A percentile compares a stretch with the other conserved stretches of the same genome.
Conservation (phyloP, 2,797 vertebrate genomes). For the Sebastes flavidus region DNA sequence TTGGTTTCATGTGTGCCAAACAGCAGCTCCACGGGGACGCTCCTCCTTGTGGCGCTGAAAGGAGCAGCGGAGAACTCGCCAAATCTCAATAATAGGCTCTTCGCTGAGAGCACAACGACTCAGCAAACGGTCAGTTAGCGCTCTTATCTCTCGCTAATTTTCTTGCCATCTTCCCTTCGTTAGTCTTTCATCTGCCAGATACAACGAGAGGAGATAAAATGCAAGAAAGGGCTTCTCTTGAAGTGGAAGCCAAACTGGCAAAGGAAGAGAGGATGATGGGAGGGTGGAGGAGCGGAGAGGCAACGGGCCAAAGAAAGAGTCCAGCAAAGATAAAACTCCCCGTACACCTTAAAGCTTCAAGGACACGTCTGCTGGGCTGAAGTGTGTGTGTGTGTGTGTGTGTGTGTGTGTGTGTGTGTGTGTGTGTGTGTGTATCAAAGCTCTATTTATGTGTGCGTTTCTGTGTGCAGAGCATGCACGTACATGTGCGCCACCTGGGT, state of each 20-base stretch:
- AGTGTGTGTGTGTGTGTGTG: not conserved
- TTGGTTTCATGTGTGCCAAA: slow-evolving; percentile 34
- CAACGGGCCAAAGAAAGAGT: slow-evolving; percentile 13
- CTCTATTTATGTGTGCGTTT: not conserved
- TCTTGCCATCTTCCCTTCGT: slow-evolving; percentile 8
- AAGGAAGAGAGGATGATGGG: slow-evolving; percentile 1
- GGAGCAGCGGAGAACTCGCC: slow-evolving; percentile 17
- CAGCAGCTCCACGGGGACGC: slow-evolving; percentile 20
- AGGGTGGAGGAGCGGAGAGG: not conserved
- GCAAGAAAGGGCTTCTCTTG: not conserved
- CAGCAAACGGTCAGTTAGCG: slow-evolving; percentile 40
- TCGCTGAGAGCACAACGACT: slow-evolving; percentile 20
- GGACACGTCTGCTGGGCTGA: slow-evolving; percentile 15
- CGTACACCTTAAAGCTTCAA: slow-evolving; percentile 42
- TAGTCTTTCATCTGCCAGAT: slow-evolving; percentile 16
- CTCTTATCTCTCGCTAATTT: slow-evolving; percentile 22
- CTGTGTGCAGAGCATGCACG: not conserved
- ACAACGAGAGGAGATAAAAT: slow-evolving; percentile 16
- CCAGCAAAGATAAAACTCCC: slow-evolving; percentile 22
- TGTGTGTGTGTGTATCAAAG: not conserved
- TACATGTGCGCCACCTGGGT: slow-evolving; percentile 50
- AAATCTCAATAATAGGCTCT: slow-evolving; percentile 42
- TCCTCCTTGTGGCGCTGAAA: slow-evolving; percentile 11
- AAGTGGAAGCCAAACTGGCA: slow-evolving; percentile 25
- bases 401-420: not conserved